A percentile compares a stretch with the other conserved stretches of the same genome.
These are phyloP conservation scores for Cataglyphis hispanica DNA, from an alignment of 1,140 invertebrate species.

Conservation along the genomic window DNA sequence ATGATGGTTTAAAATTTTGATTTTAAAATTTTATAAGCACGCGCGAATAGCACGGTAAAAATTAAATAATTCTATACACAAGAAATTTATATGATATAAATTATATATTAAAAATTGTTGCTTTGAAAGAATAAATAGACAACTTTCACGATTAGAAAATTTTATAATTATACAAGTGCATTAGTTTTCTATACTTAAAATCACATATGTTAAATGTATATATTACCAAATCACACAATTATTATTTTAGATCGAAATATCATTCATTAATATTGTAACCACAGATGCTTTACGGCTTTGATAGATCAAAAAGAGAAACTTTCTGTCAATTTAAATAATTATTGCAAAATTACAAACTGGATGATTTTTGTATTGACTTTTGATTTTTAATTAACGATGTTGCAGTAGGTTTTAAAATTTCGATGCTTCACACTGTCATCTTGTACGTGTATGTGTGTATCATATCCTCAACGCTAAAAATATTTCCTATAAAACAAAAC, in stretches of 20 bases:
- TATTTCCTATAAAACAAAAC: slow-evolving; percentile 42
- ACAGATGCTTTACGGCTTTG: background rate
- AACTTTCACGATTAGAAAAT: background rate
- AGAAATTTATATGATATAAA: background rate
- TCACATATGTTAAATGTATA: background rate
- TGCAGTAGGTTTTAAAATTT: slow-evolving; percentile 10
- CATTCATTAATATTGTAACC: background rate
- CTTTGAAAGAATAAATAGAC: background rate
- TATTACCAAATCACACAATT: background rate
- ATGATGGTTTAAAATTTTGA: background rate
- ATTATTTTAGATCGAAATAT: slow-evolving; percentile 1
- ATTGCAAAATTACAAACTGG: background rate
- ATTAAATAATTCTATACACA: background rate
- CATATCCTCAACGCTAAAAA: slow-evolving; percentile 45
- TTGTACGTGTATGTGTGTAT: no score
- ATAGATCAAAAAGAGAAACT: background rate
- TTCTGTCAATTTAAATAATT: slow-evolving; percentile 25
- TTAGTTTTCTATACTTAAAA: background rate
- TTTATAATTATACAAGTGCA: slow-evolving; percentile 1
- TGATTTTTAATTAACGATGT: background rate
- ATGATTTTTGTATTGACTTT: slow-evolving; percentile 23
- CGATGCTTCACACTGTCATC: background rate
- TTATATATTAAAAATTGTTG: background rate
- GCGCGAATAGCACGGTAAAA: background rate
- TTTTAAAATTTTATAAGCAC: no score